These are phyloP conservation scores for Physocephala rufipes DNA, from an alignment of 2,888 invertebrate genomes.

Conservation along the genomic window DNA sequence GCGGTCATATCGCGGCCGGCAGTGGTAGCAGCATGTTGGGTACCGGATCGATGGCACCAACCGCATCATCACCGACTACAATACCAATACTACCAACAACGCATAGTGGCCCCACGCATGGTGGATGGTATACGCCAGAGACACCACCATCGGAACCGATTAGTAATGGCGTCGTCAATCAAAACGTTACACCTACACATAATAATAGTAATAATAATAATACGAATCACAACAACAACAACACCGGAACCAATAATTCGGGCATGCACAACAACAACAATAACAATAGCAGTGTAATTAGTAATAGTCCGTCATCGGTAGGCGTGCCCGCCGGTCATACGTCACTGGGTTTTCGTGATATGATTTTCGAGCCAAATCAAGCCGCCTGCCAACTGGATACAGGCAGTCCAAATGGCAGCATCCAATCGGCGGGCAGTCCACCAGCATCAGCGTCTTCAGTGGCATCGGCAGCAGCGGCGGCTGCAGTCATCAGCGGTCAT, in stretches of 20 bases:
- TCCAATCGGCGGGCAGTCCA: constrained; percentile 65
- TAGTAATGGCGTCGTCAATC: constrained; percentile 34
- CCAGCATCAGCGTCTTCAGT: constrained; percentile 55
- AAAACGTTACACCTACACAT: constrained; percentile 36
- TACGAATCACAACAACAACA: constrained; percentile 44
- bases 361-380: constrained; percentile 65
- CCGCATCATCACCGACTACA: constrained; percentile 59
- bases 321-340: constrained; percentile 50
- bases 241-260: constrained; percentile 43
- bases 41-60: constrained; percentile 46
- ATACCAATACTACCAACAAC: constrained; percentile 61
- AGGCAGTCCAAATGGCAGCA: constrained; percentile 65
- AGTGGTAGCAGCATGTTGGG: constrained; percentile 43
- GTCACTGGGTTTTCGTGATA: constrained; percentile 62
- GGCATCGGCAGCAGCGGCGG: constrained; percentile 54
- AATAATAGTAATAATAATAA: constrained; percentile 37
- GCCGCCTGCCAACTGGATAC: constrained; percentile 66
- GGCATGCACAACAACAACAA: constrained; percentile 50
- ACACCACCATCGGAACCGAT: constrained; percentile 64
- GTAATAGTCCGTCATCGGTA: constrained; percentile 51
- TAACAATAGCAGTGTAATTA: constrained; percentile 50
- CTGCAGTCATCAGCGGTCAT: constrained; percentile 58
- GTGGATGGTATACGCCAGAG: constrained; percentile 66
- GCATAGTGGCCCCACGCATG: constrained; percentile 63
- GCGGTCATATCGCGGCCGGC: constrained; percentile 50